Base-by-base conservation (phyloP, 2,797 vertebrate genomes). In the Triplophysa bombifrons region DNA sequence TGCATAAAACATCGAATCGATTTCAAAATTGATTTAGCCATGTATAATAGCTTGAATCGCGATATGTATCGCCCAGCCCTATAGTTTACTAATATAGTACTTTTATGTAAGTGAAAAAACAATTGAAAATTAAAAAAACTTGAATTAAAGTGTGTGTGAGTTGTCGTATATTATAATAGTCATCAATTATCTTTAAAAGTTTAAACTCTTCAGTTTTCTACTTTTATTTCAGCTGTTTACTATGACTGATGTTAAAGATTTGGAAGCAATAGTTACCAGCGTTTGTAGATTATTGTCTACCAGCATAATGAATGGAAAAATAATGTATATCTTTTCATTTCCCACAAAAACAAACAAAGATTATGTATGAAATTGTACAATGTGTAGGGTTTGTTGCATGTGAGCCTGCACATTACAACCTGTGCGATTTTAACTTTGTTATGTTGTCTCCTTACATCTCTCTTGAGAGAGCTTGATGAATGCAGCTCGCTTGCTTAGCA, bases 401-500 rank as follows among this genome's bases (percentile, higher is more conserved):
- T 56, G n/a, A 10, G 38, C 34, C 38, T 75, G 51, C 25, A 67
- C 25, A 60, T 25, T 68, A 58, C 38, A 76, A 64, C 48, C 30
- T 22, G 46, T 51, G 16, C 80, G 46, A 61, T 72, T 56, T 48
- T 34, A 60, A 53, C 58, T 65, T 56, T 48, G 46, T 41, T 73
- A 27, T 76, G 74, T 84, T 82, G 44, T 71, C 48, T 83, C 68
- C 66, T 71, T 44, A 25, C 76, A 51, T 72, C 72, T 74, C 81
- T 69, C 38, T 51, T 50, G 51, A 51, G 76, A 68, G 58, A 48
- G 30, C 78, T 84, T 80, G 74, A 81, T 84, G 80, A 82, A 83
- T 84, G 83, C 64, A 63, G 70, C 58, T 63, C 66, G 77, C 83
- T 85, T 87, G 82, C 88, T 77, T 89, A 86, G 87, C 90, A 91